These are phyloP conservation scores for Smutsia temminckii DNA, from an alignment of 2,797 vertebrate species.

Conservation along the genomic window DNA sequence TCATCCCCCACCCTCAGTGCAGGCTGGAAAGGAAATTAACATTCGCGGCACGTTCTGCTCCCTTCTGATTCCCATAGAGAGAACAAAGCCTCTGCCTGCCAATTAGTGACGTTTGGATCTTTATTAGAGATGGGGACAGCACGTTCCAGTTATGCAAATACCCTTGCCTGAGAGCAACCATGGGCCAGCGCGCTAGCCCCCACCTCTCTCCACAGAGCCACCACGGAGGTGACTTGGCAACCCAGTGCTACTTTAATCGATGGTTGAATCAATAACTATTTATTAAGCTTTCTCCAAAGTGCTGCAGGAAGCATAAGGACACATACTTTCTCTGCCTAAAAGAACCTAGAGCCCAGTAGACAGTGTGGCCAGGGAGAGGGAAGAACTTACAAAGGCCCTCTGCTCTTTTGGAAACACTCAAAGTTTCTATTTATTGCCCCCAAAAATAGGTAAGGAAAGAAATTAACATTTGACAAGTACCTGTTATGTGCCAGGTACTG, in stretches of 20 bases:
- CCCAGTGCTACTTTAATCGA: neutral
- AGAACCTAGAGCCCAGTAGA: neutral
- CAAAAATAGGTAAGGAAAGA: neutral
- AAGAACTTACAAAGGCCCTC: neutral
- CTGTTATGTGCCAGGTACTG: neutral
- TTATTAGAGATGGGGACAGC: slow-evolving; percentile 67
- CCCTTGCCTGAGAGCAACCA: slow-evolving; percentile 47
- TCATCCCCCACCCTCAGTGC: neutral
- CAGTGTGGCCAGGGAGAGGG: neutral
- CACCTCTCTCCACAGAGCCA: neutral
- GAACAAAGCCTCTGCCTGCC: slow-evolving; percentile 68
- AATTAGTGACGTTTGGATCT: slow-evolving; percentile 59
- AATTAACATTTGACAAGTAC: neutral
- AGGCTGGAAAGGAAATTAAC: slow-evolving; percentile 43
- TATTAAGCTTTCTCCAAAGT: neutral
- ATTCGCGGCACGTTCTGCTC: slow-evolving; percentile 49
- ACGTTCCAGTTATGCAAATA: slow-evolving; percentile 64
- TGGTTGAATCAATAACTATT: slow-evolving; percentile 5
- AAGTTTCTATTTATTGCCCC: neutral
- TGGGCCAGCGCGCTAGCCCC: neutral
- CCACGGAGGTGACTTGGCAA: neutral
- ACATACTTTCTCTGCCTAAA: neutral
- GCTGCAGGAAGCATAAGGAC: neutral
- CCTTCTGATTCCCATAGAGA: slow-evolving; percentile 57
- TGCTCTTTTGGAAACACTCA: neutral